phyloP scores from a whole-genome alignment of 2,797 vertebrate genomes.

The Babyrousa celebensis region DNA sequence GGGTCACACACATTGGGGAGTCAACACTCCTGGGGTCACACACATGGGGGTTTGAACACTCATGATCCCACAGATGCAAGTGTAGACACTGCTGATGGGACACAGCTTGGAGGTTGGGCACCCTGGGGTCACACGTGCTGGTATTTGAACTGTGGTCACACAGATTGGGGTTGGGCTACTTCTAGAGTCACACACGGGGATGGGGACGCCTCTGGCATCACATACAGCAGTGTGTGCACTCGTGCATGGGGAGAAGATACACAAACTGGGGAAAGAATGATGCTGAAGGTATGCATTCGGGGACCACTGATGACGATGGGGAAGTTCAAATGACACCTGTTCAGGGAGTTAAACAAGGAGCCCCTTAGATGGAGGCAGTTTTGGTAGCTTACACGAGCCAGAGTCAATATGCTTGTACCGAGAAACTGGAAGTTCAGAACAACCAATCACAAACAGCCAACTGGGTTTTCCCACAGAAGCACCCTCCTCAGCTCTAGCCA shows the following conservation, averaged over 20 bases:
- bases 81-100: neutral
- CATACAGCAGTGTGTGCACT: neutral
- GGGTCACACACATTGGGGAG: neutral
- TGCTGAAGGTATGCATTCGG: neutral
- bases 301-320: neutral
- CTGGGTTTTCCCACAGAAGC: neutral
- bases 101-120: neutral
- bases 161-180: neutral
- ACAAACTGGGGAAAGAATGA: neutral
- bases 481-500: neutral
- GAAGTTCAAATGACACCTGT: neutral
- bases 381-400: neutral
- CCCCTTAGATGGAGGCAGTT: neutral
- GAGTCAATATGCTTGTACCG: neutral
- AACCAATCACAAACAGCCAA: neutral
- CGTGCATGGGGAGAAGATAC: neutral
- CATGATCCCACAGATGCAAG: neutral
- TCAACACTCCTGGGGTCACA: neutral
- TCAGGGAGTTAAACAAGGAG: neutral
- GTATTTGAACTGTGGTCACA: neutral
- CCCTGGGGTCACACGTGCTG: neutral
- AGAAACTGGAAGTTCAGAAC: neutral
- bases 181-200: neutral
- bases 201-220: slow-evolving; percentile 9
- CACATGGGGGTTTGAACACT: neutral